Percentiles rank a stretch among this genome's conserved stretches.
These are phyloP conservation scores for Zoroaster sp. DNA, from an alignment of 53 echinoderm and acorn worm genomes.

Conservation along the genomic window DNA sequence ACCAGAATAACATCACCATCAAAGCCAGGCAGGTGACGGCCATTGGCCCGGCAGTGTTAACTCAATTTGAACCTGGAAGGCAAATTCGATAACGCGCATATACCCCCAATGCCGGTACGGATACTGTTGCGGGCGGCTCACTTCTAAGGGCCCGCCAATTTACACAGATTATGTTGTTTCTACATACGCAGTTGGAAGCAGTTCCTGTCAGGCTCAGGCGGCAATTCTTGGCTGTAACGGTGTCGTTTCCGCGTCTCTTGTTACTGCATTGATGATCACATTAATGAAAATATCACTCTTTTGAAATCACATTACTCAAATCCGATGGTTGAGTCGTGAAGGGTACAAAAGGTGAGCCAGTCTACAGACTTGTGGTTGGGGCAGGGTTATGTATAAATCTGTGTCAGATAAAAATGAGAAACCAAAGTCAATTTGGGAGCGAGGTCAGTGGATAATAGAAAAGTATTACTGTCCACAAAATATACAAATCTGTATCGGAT, in stretches of 20 bases:
- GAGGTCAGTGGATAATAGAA: too few relatives aligned
- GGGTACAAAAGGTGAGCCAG: too few relatives aligned
- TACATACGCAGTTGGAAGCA: conserved; percentile 34
- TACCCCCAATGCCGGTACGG: neutral
- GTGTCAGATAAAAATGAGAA: too few relatives aligned
- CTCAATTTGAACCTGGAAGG: conserved; percentile 24
- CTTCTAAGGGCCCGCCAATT: neutral
- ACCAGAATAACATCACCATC: conserved; percentile 49
- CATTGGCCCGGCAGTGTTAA: conserved; percentile 18
- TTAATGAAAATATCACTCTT: conserved; percentile 12
- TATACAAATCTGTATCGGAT: too few relatives aligned
- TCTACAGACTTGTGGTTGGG: too few relatives aligned
- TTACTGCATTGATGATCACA: neutral
- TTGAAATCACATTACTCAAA: neutral
- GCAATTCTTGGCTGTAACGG: neutral
- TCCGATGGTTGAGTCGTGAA: neutral
- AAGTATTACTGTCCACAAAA: too few relatives aligned
- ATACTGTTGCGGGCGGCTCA: neutral
- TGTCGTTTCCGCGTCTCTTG: neutral
- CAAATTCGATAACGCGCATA: neutral
- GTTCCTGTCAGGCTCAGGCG: neutral
- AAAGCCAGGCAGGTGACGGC: conserved; percentile 44
- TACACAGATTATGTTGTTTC: conserved; percentile 43
- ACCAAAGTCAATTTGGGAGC: too few relatives aligned
- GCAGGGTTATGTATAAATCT: too few relatives aligned